A percentile compares a stretch with the other conserved stretches of the same genome.
Conservation (phyloP, 2,888 invertebrate species). For the Meteorus colon region DNA sequence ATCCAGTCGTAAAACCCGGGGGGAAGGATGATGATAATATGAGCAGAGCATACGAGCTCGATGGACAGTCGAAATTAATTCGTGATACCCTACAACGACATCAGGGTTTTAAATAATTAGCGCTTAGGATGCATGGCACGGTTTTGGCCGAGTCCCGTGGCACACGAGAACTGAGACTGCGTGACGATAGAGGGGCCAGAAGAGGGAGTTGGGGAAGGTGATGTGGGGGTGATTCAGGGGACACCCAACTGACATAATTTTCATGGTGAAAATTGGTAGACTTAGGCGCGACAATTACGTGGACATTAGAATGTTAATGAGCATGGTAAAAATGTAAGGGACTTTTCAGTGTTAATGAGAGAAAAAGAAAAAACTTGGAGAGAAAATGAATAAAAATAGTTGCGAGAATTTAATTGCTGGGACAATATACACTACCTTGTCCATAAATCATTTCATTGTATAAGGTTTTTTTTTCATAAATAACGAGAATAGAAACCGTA, state of each 20-base stretch:
- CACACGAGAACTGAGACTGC: conserved; percentile 13
- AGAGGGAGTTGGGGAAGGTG: not conserved
- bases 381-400: not conserved
- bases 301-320: conserved; percentile 45
- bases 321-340: conserved; percentile 42
- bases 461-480: no score
- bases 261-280: conserved; percentile 43
- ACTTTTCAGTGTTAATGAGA: conserved; percentile 36
- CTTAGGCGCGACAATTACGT: conserved; percentile 47
- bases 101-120: conserved; percentile 43
- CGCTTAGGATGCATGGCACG: conserved; percentile 42
- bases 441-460: no score
- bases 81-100: conserved; percentile 41
- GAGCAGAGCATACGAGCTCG: conserved; percentile 24
- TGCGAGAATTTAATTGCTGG: not conserved
- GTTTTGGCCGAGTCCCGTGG: conserved; percentile 34
- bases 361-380: not conserved
- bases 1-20: conserved; percentile 19
- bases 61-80: conserved; percentile 43
- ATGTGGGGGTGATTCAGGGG: not conserved
- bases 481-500: no score
- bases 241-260: conserved; percentile 41
- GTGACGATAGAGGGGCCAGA: not conserved
- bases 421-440: no score
- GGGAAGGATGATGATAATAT: conserved; percentile 29